These are phyloP conservation scores for Leptinotarsa tumamoca DNA, from an alignment of 2,888 invertebrate species.

Conservation along the genomic window DNA sequence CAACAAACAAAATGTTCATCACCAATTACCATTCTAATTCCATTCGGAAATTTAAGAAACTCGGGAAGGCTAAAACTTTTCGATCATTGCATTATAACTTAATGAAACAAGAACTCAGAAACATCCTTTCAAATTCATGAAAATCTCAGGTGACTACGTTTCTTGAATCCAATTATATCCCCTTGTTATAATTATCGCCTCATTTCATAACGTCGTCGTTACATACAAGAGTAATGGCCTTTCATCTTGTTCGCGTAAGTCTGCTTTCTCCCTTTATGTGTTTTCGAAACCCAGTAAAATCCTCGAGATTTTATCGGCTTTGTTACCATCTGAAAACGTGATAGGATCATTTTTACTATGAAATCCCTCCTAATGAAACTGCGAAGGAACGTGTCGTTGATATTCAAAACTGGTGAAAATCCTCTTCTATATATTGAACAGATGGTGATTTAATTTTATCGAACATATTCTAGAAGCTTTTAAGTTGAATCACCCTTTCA, in stretches of 20 bases:
- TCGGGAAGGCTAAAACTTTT: no score
- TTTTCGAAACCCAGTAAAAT: slow-evolving; percentile 8
- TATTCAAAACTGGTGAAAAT: slow-evolving; percentile 2
- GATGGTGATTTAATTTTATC: background rate
- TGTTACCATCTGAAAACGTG: slow-evolving; percentile 12
- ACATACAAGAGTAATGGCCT: background rate
- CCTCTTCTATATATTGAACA: background rate
- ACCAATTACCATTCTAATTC: no score
- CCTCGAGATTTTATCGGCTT: slow-evolving; percentile 15
- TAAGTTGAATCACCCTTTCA: no score
- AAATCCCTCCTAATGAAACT: background rate
- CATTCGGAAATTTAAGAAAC: no score
- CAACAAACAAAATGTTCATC: no score
- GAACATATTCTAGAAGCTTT: background rate
- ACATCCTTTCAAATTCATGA: background rate
- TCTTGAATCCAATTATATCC: slow-evolving; percentile 1
- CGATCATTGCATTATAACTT: no score
- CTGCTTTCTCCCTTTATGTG: slow-evolving; percentile 14
- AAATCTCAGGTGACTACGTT: background rate
- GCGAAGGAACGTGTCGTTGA: background rate
- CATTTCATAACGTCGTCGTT: background rate
- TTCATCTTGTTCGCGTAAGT: slow-evolving; percentile 10
- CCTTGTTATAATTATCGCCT: slow-evolving; percentile 5
- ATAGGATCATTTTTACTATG: slow-evolving; percentile 10
- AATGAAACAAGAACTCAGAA: background rate